Conservation (phyloP, 2,797 vertebrate species). For the Acanthurus tractus region DNA sequence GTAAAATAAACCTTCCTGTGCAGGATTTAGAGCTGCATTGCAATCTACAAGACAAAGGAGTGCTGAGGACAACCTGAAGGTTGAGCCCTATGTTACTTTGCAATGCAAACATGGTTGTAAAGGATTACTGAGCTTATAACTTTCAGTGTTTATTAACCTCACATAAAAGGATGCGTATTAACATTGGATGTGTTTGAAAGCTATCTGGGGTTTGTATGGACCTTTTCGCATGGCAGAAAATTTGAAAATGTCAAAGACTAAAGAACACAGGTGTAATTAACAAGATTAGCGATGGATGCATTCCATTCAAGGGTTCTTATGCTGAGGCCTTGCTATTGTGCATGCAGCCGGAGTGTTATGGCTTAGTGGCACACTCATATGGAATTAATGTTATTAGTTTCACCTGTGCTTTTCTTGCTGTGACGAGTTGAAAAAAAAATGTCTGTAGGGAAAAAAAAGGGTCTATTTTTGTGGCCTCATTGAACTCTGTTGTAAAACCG, state of each 20-base stretch:
- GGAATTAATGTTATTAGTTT: conserved; percentile 19
- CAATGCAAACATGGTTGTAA: background rate
- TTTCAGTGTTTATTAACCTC: conserved; percentile 1
- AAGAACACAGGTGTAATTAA: background rate
- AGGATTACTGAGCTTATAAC: background rate
- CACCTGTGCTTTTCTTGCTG: background rate
- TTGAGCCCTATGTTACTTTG: background rate
- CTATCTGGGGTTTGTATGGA: background rate
- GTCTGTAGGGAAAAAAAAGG: background rate
- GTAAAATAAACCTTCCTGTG: background rate
- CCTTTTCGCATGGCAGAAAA: background rate
- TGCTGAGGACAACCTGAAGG: background rate
- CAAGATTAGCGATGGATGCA: background rate
- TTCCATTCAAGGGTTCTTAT: background rate
- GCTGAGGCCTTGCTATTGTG: background rate
- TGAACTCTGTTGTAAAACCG: background rate
- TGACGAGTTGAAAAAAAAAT: conserved; percentile 4
- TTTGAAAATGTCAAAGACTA: background rate
- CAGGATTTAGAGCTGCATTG: background rate
- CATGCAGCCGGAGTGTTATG: background rate
- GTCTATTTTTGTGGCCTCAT: no score
- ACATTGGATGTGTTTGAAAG: background rate
- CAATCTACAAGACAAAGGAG: background rate
- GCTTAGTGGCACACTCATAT: conserved; percentile 1
- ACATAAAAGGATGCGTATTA: background rate